These are phyloP conservation scores for Sylvilagus floridanus DNA, from an alignment of 2,797 vertebrate species.

Conservation along the genomic window DNA sequence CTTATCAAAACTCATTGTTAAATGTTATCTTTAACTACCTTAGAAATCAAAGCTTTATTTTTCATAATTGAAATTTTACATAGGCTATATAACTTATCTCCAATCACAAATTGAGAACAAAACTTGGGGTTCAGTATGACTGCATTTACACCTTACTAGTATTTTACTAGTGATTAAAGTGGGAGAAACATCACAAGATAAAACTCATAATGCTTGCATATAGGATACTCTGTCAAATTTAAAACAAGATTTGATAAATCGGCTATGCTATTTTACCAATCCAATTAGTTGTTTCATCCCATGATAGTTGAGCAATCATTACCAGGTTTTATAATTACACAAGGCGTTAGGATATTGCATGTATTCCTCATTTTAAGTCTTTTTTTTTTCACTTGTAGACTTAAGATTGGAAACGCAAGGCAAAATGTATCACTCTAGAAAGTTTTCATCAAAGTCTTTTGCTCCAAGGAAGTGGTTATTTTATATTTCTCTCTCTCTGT, in stretches of 20 bases:
- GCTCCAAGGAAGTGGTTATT: constrained; percentile 39
- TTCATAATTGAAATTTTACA: constrained; percentile 19
- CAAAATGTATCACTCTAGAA: constrained; percentile 25
- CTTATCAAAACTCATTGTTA: constrained; percentile 40
- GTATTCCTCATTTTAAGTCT: neutral
- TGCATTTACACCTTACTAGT: neutral
- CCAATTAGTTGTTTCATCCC: neutral
- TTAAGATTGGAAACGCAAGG: constrained; percentile 22
- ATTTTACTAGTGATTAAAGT: neutral
- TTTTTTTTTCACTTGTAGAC: neutral
- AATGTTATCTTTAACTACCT: constrained; percentile 32
- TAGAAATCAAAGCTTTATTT: constrained; percentile 43
- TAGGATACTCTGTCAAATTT: neutral
- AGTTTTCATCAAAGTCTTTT: constrained; percentile 48
- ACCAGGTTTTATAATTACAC: neutral
- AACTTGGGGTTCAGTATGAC: neutral
- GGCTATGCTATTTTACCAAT: neutral
- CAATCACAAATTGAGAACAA: constrained; percentile 37
- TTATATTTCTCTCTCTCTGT: constrained; percentile 45
- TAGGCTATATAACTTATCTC: neutral
- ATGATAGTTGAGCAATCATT: neutral
- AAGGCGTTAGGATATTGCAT: neutral
- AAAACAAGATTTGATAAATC: constrained; percentile 28
- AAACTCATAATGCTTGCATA: neutral
- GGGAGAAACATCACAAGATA: neutral